phyloP scores from a whole-genome alignment of 2,888 invertebrate species.

The Sesia bembeciformis region DNA sequence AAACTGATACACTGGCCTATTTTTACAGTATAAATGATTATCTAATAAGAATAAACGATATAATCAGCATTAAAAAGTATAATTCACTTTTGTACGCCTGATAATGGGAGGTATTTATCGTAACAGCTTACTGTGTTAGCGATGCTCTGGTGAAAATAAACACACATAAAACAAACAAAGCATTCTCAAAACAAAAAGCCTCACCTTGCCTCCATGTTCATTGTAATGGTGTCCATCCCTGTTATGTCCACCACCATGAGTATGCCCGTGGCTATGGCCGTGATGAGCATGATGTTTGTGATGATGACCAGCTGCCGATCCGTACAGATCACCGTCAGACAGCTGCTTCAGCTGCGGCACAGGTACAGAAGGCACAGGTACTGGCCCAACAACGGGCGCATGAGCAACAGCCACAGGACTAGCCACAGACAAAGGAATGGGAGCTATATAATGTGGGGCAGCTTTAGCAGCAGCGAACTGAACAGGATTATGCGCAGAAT shows the following conservation, averaged over 20 bases:
- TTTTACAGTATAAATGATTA: no score
- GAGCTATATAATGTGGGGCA: slow-evolving; percentile 12
- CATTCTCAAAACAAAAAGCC: slow-evolving; percentile 2
- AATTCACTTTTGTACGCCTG: no score
- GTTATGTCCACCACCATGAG: slow-evolving; percentile 70
- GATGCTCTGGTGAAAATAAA: background rate
- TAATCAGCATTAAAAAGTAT: no score
- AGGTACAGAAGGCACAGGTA: slow-evolving; percentile 20
- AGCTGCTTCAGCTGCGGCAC: slow-evolving; percentile 17
- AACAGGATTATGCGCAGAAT: slow-evolving; percentile 4
- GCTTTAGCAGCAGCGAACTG: slow-evolving; percentile 7
- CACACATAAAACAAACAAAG: background rate
- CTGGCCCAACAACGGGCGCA: background rate
- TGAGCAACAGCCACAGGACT: slow-evolving; percentile 11
- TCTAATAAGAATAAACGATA: no score
- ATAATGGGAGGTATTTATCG: no score
- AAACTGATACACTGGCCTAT: no score
- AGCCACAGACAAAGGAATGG: slow-evolving; percentile 19
- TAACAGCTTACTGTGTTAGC: no score
- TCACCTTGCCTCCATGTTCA: slow-evolving; percentile 71
- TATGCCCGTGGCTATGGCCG: slow-evolving; percentile 38
- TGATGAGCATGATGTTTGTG: slow-evolving; percentile 32
- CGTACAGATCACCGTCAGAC: slow-evolving; percentile 27
- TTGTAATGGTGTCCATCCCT: slow-evolving; percentile 68
- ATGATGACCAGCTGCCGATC: slow-evolving; percentile 26